A percentile compares a stretch with the other conserved stretches of the same genome.
These are phyloP conservation scores for Agonopterix arenella DNA, from an alignment of 2,888 invertebrate genomes.

Conservation along the genomic window DNA sequence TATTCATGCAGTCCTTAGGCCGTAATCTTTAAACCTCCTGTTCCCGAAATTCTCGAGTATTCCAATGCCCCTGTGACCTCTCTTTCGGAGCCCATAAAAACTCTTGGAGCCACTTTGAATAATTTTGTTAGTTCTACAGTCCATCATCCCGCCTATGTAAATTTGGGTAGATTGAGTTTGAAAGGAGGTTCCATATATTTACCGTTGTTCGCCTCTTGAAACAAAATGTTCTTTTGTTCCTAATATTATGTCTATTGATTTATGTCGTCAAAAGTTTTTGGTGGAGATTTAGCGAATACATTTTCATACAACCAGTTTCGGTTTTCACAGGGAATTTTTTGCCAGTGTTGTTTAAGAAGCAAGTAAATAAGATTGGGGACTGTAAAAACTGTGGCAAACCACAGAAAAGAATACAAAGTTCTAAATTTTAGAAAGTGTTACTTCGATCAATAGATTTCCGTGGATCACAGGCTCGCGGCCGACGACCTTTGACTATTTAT, in stretches of 20 bases:
- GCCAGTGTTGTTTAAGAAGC: too few species aligned
- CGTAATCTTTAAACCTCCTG: constrained; percentile 38
- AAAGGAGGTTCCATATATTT: constrained; percentile 14
- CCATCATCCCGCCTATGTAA: constrained; percentile 62
- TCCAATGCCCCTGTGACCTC: constrained; percentile 19
- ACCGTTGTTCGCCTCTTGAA: constrained; percentile 9
- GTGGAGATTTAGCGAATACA: too few species aligned
- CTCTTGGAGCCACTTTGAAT: constrained; percentile 61
- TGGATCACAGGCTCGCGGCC: too few species aligned
- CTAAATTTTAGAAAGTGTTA: too few species aligned
- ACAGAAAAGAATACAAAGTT: too few species aligned
- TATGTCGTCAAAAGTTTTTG: neutral
- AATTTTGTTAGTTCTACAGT: constrained; percentile 63
- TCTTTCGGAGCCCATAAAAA: constrained; percentile 38
- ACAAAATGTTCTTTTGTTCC: constrained; percentile 5
- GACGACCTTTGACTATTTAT: too few species aligned
- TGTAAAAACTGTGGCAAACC: too few species aligned
- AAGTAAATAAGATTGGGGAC: too few species aligned
- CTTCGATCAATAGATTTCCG: too few species aligned
- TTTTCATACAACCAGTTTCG: too few species aligned
- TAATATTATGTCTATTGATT: constrained; percentile 4
- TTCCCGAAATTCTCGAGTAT: constrained; percentile 1
- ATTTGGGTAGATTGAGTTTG: constrained; percentile 34
- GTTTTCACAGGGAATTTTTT: too few species aligned
- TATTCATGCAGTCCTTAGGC: constrained; percentile 34